These are phyloP conservation scores for Mesorhabditis belari DNA, from an alignment of 2,888 invertebrate genomes.

Conservation along the genomic window DNA sequence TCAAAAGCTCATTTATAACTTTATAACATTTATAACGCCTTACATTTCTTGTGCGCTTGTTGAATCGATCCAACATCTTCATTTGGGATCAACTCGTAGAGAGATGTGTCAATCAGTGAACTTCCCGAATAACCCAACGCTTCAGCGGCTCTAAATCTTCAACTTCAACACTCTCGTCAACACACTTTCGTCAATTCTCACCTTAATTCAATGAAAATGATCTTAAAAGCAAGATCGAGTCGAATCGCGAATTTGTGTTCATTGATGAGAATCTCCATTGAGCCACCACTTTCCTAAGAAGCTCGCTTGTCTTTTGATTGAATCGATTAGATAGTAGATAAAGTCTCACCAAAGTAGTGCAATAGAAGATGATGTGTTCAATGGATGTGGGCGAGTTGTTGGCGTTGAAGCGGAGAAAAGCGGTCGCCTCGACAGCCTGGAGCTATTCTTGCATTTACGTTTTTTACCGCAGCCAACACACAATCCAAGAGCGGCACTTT, in stretches of 20 bases:
- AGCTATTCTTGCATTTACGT: too few species aligned
- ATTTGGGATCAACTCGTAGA: not conserved
- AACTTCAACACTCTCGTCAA: not conserved
- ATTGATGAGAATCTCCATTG: not conserved
- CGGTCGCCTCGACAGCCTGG: too few species aligned
- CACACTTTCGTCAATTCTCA: too few species aligned
- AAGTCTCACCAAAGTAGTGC: not conserved
- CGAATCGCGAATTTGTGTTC: not conserved
- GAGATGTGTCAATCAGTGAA: not conserved
- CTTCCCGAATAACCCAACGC: not conserved
- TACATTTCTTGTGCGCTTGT: not conserved
- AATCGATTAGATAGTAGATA: not conserved
- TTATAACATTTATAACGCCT: not conserved
- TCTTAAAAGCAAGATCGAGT: not conserved
- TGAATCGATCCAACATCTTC: not conserved
- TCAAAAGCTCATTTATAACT: too few species aligned
- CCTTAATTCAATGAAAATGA: not conserved
- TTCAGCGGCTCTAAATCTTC: not conserved
- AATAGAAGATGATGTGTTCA: not conserved
- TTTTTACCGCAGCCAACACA: too few species aligned
- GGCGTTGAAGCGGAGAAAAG: too few species aligned
- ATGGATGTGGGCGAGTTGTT: too few species aligned
- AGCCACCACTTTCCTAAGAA: not conserved
- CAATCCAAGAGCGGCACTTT: too few species aligned
- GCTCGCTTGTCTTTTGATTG: not conserved